Percentiles rank a stretch among this genome's conserved stretches.
phyloP scores from a whole-genome alignment of 2,797 vertebrate genomes.

The Intellagama lesueurii region DNA sequence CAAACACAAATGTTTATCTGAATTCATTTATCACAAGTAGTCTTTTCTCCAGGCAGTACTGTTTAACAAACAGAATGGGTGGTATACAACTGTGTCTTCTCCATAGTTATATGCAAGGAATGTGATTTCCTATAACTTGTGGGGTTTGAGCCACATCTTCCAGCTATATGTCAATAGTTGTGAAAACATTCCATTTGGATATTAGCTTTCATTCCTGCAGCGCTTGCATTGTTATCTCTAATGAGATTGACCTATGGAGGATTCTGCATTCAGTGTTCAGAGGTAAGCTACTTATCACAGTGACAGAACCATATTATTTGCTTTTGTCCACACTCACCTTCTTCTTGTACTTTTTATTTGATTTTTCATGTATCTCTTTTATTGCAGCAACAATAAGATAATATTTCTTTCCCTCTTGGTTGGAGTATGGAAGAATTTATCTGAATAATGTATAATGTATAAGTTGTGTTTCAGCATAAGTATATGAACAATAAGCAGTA shows the following conservation, averaged over 20 bases:
- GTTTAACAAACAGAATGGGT: neutral
- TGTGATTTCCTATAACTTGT: neutral
- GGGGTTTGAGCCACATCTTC: neutral
- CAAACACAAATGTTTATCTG: neutral
- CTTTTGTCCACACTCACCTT: conserved; percentile 39
- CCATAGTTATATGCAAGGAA: neutral
- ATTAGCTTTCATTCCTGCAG: conserved; percentile 38
- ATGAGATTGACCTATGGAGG: conserved; percentile 57
- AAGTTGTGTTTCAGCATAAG: conserved; percentile 36
- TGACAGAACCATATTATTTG: conserved; percentile 58
- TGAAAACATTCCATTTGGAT: conserved; percentile 27
- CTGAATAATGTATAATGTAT: conserved; percentile 57
- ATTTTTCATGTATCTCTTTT: conserved; percentile 39
- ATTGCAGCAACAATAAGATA: conserved; percentile 37
- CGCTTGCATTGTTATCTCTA: conserved; percentile 64
- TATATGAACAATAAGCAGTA: neutral
- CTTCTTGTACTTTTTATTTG: conserved; percentile 43
- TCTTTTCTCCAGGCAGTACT: too few species aligned
- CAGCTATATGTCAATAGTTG: conserved; percentile 12
- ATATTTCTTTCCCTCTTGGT: conserved; percentile 30
- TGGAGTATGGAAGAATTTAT: conserved; percentile 52
- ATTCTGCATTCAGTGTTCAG: conserved; percentile 52
- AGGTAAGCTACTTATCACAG: conserved; percentile 59
- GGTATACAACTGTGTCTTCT: neutral
- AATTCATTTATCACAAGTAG: neutral